phyloP scores from a whole-genome alignment of 2,113 vertebrate genomes.

The Rissa tridactyla region DNA sequence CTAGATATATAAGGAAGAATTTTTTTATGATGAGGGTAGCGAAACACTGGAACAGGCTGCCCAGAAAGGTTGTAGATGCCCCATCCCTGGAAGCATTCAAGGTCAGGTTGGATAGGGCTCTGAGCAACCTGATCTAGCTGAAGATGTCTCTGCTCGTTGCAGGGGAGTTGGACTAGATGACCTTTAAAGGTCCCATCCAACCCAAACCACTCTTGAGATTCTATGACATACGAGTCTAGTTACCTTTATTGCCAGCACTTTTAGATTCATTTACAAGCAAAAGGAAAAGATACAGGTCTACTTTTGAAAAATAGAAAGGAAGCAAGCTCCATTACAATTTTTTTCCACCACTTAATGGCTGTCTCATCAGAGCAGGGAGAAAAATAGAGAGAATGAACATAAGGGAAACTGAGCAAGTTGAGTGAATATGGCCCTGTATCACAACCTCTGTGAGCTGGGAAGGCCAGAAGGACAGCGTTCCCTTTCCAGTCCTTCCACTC shows the following conservation, averaged over 20 bases:
- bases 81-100: neutral
- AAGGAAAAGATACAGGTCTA: neutral
- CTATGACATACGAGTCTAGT: neutral
- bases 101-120: neutral
- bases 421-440: neutral
- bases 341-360: neutral
- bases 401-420: neutral
- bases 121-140: neutral
- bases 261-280: neutral
- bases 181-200: neutral
- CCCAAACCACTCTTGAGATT: neutral
- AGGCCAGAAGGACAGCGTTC: neutral
- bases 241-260: neutral
- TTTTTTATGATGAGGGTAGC: neutral
- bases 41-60: neutral
- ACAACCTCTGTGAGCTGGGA: neutral
- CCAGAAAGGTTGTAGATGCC: neutral
- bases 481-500: neutral
- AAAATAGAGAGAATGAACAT: neutral
- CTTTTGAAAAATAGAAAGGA: neutral
- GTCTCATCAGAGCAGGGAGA: neutral
- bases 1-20: neutral
- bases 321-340: neutral
- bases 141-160: neutral
- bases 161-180: no score